Conservation (phyloP, 2,888 invertebrate genomes). For the Omphaloscelis lunosa region DNA sequence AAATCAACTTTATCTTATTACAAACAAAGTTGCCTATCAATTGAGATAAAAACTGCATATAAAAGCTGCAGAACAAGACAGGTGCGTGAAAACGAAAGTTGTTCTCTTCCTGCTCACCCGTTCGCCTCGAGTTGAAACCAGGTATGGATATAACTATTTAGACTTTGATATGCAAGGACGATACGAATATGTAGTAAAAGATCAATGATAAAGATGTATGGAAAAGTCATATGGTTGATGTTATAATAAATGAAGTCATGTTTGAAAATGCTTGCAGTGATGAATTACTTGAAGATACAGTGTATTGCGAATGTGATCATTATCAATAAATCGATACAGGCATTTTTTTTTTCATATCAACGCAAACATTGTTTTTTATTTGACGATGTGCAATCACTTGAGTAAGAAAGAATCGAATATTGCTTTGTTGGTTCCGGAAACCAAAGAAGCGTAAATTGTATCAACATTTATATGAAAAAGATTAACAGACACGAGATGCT, state of each 20-base stretch:
- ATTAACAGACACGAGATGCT: slow-evolving; percentile 10
- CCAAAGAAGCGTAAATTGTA: background rate
- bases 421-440: slow-evolving; percentile 17
- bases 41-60: slow-evolving; percentile 70
- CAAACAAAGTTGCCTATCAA: slow-evolving; percentile 70
- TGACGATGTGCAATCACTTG: background rate
- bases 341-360: background rate
- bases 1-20: slow-evolving; percentile 48
- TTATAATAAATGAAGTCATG: slow-evolving; percentile 19
- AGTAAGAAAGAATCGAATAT: background rate
- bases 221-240: slow-evolving; percentile 42
- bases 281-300: slow-evolving; percentile 9
- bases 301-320: background rate
- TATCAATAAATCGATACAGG: background rate
- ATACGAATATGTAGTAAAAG: slow-evolving; percentile 62
- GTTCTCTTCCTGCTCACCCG: slow-evolving; percentile 89
- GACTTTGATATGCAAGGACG: slow-evolving; percentile 74
- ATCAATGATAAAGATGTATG: slow-evolving; percentile 59
- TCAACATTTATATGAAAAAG: background rate
- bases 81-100: slow-evolving; percentile 90
- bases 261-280: slow-evolving; percentile 15
- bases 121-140: slow-evolving; percentile 82
- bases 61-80: slow-evolving; percentile 86
- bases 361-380: background rate
- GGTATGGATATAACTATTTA: slow-evolving; percentile 74